phyloP scores from a whole-genome alignment of 2,888 invertebrate species.

The Hanleya hanleyi region DNA sequence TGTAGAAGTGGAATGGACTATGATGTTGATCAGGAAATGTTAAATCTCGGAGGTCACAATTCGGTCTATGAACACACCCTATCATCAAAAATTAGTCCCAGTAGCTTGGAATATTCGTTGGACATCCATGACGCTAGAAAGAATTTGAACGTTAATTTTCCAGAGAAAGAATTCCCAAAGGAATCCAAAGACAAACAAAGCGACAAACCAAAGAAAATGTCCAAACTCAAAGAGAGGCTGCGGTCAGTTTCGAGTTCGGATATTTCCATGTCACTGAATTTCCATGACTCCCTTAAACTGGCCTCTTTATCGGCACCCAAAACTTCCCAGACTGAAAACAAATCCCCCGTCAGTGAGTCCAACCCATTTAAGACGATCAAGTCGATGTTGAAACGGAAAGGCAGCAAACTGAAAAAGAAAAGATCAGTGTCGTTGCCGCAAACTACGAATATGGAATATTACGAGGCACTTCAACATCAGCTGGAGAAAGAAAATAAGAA shows the following conservation, averaged over 20 bases:
- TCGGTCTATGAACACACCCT: not conserved
- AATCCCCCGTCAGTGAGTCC: not conserved
- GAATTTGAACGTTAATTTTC: not conserved
- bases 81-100: not conserved
- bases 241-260: conserved; percentile 2
- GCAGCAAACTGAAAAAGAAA: conserved; percentile 59
- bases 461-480: conserved; percentile 57
- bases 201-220: not conserved
- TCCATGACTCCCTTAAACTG: not conserved
- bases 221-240: not conserved
- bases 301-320: not conserved
- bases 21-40: not conserved
- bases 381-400: conserved; percentile 61
- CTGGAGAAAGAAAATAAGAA: conserved; percentile 55
- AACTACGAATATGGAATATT: conserved; percentile 48
- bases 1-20: conserved; percentile 3
- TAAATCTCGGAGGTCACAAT: not conserved
- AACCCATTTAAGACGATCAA: conserved; percentile 62
- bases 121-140: conserved; percentile 16
- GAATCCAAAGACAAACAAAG: not conserved
- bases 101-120: not conserved
- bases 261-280: not conserved
- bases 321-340: not conserved
- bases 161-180: not conserved
- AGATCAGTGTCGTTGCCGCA: conserved; percentile 54